Conservation (phyloP, 2,888 invertebrate species). For the Oxystoma pomonae region DNA sequence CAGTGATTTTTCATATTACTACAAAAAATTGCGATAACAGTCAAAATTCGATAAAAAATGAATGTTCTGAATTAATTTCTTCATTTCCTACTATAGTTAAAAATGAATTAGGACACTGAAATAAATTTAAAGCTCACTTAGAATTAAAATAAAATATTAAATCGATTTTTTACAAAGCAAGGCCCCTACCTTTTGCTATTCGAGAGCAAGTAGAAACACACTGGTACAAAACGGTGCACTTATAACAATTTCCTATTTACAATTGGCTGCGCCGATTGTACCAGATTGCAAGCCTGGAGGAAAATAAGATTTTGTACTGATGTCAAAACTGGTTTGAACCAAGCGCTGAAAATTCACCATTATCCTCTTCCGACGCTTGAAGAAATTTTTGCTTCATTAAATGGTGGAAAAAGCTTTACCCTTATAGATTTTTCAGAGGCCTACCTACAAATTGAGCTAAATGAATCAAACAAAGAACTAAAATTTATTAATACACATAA, state of each 20-base stretch:
- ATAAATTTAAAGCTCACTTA: not conserved
- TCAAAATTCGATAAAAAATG: not conserved
- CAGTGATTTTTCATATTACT: not conserved
- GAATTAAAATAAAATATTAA: not conserved
- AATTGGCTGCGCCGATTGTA: not conserved
- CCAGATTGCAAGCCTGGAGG: not conserved
- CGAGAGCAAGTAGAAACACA: not conserved
- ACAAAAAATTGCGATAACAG: not conserved
- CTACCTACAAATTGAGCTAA: slow-evolving; percentile 3
- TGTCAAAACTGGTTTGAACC: not conserved
- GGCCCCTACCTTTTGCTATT: not conserved
- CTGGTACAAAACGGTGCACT: not conserved
- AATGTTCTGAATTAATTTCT: not conserved
- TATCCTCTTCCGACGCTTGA: not conserved
- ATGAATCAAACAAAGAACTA: not conserved
- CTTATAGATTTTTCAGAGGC: not conserved
- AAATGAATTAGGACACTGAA: not conserved
- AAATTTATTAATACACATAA: not conserved
- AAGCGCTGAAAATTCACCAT: not conserved
- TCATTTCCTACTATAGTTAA: not conserved
- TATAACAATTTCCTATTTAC: not conserved
- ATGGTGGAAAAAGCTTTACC: not conserved
- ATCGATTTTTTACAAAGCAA: slow-evolving; percentile 1
- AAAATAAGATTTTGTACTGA: not conserved
- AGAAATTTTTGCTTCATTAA: slow-evolving; percentile 1